Evolutionary conservation across 2,797 vertebrate species (phyloP), one percentile per base, ranked within the genome.

Genomic region (Spea hammondii): DNA sequence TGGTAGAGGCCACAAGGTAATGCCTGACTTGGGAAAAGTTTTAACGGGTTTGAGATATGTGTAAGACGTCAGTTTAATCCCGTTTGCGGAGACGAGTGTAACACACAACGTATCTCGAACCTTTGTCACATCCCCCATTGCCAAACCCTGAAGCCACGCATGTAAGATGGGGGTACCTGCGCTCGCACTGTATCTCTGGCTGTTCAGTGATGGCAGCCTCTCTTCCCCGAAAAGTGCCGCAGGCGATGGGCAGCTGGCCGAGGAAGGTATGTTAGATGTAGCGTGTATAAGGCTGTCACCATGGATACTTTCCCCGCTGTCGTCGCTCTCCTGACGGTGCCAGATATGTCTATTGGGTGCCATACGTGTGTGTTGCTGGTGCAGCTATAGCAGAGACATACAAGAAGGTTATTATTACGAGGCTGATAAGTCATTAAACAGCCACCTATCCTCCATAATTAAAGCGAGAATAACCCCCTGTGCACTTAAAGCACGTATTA

Each of bases 321-420:
- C 97, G 0, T 99, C 98, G 0, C 98, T 99, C 83, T 97, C 97
- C 83, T 94, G 94, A 11, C 96, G 89, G 89, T 99, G 97, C 98
- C 98, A 99, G 1, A 96, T 94, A 84, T 99, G 98, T 62, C 97
- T 91, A 48, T 96, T 95, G 0, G 95, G 90, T 76, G 97, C 96
- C 0, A 94, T 89, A 49, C 94, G 94, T 0, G 95, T 93, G 7
- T 98, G 97, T 90, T 98, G 96, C 86, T 99, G 98, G 87, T 93
- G 92, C 87, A 93, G 85, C 92, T 99, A 92, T 77, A 88, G 89
- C 82, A 77, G 46, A 55, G n/a, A 4, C 11, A n/a, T 8, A 5
- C 4, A 14, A 32, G 32, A 32, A 32, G 32, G 32, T 32, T 1
- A 32, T 32, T 32, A 32, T 32, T 32, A 32, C 12, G 4, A 4